Base-by-base conservation (phyloP, 1,140 invertebrate genomes). In the Phymorhynchus buccinoides region DNA sequence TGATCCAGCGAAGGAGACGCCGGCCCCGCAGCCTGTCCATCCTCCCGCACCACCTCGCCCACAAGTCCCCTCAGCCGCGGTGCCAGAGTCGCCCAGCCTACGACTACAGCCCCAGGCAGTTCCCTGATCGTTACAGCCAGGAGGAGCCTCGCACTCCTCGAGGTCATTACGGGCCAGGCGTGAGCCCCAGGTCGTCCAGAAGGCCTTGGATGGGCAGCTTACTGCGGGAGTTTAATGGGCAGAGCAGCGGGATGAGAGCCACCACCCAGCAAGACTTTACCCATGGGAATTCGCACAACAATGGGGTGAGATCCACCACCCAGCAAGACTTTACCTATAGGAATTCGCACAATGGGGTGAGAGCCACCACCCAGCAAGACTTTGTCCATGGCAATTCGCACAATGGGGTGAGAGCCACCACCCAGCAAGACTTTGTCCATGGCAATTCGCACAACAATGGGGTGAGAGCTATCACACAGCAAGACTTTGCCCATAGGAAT, bases 11-110 rank as follows among this genome's bases (percentile, higher is more conserved):
- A 7, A 12, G 48, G 48, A 32, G 30, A 18, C 30, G 6, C 32
- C 68, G 68, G 4, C 68, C n/a, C 68, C 68, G 68, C 68, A 71
- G 68, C 68, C 68, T 71, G 30, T 71, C 68, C 68, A n/a, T n/a
- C 2, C 6, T 6, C 30, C 30, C 30, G 6, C 30, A 37, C 18
- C 68, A 37, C 7, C 56, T 62, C 18, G 56, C 56, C 0, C 18
- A 27, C 56, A 14, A 62, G 56, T 27, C 22, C 6, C 1, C 12
- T n/a, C n/a, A n/a, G n/a, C n/a, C 22, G 56, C 56, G 6, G 56
- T 22, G 18, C n/a, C 12, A 4, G n/a, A 14, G 56, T 62, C 56
- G 22, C 56, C 12, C 12, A 14, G 18, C 4, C 0, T 62, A 27
- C 18, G n/a, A 62, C 6, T 62, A 62, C 56, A 62, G 56, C n/a